A percentile compares a stretch with the other conserved stretches of the same genome.
Conservation (phyloP, 2,888 invertebrate genomes). For the Icerya purchasi region DNA sequence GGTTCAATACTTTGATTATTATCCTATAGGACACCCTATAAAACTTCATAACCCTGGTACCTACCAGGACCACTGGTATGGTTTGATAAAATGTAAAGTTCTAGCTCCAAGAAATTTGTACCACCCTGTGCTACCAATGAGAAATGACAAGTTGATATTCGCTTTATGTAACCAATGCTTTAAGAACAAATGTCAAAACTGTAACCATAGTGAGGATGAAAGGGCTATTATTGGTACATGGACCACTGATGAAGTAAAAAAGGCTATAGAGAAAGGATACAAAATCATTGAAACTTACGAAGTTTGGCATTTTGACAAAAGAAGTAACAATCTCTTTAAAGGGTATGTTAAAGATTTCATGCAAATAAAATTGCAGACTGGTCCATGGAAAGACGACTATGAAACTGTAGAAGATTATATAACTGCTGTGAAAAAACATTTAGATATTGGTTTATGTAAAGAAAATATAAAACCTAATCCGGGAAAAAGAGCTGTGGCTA, state of each 20-base stretch:
- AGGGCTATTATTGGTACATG: background rate
- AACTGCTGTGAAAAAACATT: background rate
- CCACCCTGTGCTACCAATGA: slow-evolving; percentile 15
- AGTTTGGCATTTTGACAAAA: background rate
- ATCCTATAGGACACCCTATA: slow-evolving; percentile 17
- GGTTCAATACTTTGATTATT: slow-evolving; percentile 17
- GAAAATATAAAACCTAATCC: background rate
- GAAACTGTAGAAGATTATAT: background rate
- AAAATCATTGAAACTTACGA: background rate
- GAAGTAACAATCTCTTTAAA: background rate
- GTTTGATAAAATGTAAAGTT: slow-evolving; percentile 18
- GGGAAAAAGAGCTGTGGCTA: background rate
- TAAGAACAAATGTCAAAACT: background rate
- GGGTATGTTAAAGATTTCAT: background rate
- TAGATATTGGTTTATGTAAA: background rate
- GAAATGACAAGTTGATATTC: slow-evolving; percentile 8
- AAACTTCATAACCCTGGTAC: slow-evolving; percentile 16
- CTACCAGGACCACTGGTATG: slow-evolving; percentile 18
- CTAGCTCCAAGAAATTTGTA: slow-evolving; percentile 16
- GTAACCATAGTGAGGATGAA: background rate
- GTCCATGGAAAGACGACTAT: background rate
- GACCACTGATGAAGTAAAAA: background rate
- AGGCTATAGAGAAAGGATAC: background rate
- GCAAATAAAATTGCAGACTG: background rate
- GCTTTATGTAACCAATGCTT: background rate